Evolutionary conservation across 2,113 vertebrate species (phyloP), one percentile per base, ranked within the genome.

Genomic region (Periophthalmus modestus): DNA sequence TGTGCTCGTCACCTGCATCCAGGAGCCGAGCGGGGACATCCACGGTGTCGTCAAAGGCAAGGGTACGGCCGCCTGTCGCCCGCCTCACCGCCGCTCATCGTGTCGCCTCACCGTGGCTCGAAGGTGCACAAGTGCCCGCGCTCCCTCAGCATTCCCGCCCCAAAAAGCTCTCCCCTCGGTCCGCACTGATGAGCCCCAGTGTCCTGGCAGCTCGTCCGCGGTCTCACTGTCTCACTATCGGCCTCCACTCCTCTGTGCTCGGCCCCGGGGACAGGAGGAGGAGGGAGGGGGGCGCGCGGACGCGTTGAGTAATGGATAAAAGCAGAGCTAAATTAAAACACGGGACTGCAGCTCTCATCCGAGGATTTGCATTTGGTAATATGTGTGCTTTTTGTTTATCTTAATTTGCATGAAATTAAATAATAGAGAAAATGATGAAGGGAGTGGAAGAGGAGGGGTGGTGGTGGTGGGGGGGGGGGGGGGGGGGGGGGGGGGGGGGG

Each of bases 81-180:
- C 79, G 83, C 70, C 77, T 87, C 83, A 75, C 85, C 78, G 55
- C 76, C 88, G 83, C 81, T 88, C 87, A 83, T 83, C 86, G 21
- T 88, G 82, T 77, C 68, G 77, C 15, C 50, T 15, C 15, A 2
- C 50, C 80, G 63, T 33, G 72, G 75, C 46, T 74, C 57, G 79
- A 85, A 65, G 69, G 74, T 73, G 80, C 77, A 28, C 79, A 82
- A 75, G 23, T 58, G 80, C 82, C 81, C 81, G 73, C 80, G 88
- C 82, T 83, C 87, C 84, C 85, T 90, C 88, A 90, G 83, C 89
- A 92, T 92, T 86, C 88, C 87, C 89, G 69, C 87, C 90, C 89
- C 73, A 72, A 82, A 75, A 68, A 78, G 85, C 73, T 86, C 82
- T 84, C 79, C 84, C 80, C 81, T 54, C 43, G 34, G 74, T 87